Base-by-base conservation (phyloP, 2,888 invertebrate genomes). In the Dasypolia templi region DNA sequence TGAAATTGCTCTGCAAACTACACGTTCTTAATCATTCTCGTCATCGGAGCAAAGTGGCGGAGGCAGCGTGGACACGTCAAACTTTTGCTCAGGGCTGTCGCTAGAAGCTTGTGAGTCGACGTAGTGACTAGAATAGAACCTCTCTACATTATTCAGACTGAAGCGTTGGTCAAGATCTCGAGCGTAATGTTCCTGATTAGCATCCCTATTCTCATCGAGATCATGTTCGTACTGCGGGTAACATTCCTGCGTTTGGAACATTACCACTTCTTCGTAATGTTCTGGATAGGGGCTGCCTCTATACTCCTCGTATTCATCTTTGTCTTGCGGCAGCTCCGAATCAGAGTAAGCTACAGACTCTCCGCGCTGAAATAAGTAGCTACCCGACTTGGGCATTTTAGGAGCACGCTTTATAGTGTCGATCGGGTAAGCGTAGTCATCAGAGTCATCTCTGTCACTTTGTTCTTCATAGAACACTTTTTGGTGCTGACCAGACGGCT, bases 1-100 rank as follows among this genome's bases (percentile, higher is more conserved):
- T 86, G 72, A 68, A 77, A 77, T 77, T 73, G 72, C 69, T 68
- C 62, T n/a, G 68, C 65, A 72, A 74, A 69, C 72, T 77, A 78
- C 67, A 22, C 55, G 39, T 71, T 44, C n/a, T 90, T 93, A 95
- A 84, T 97, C 97, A 87, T 97, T 97, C 90, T 98, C 98, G 89
- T 98, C 97, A 86, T 98, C 98, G 71, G 97, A 97, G 88, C 98
- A 97, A 82, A 98, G 95, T 70, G 98, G 98, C 70, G 98, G 98
- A n/a, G 98, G 98, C 87, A 98, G 97, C 42, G 97, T 97, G 51
- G 97, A 97, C 32, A 98, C 97, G 89, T 98, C 98, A 90, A 98
- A 97, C 89, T 97, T 97, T 73, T 97, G 97, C 84, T 98, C 98
- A n/a, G 97, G 97, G 73, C 97, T 95, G 91, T 97, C 96, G 91